Evolutionary conservation across 2,113 vertebrate species (phyloP), one percentile per base, ranked within the genome.

Genomic region (Nyctereutes procyonoides): DNA sequence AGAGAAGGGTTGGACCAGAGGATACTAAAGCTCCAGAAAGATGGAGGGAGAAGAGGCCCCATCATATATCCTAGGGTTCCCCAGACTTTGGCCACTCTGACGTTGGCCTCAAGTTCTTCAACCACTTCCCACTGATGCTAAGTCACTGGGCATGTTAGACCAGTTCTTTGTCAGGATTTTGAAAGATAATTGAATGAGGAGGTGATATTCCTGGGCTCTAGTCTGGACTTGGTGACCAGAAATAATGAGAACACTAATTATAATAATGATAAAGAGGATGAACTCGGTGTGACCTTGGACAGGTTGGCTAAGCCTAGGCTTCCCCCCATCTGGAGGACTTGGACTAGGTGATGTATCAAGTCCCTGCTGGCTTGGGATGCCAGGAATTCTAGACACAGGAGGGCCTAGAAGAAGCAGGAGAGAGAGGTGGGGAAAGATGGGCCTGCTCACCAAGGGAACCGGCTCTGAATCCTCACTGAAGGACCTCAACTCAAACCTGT

Each of bases 251-350:
- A 90, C 38, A n/a, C 65, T 43, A 55, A 32, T 9, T 35, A 3
- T 1, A 56, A 63, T 0, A 20, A n/a, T 22, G 24, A 48, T 11
- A 28, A 32, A 22, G 24, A 79, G 48, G 62, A 60, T 12, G 30
- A 74, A 4, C 30, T 16, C 0, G 0, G 35, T 0, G 4, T 38
- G 53, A 35, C 15, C 38, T 67, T 76, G 51, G 63, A 20, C 19
- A 32, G n/a, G 55, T 87, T 35, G 32, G 4, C 4, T 80, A 53
- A 65, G 32, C 65, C 76, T 87, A 28, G 0, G 32, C 20, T 67
- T 92, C 63, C 35, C 51, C 90, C 13, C 43, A 43, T 35, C 28
- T 43, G 51, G 30, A 73, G 53, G 8, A 38, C 30, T 28, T 74
- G 11, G 13, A 74, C 26, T 6, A 69, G 80, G 73, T 15, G 9